Base-by-base conservation (phyloP, 2,113 vertebrate species). In the Rutilus rutilus region DNA sequence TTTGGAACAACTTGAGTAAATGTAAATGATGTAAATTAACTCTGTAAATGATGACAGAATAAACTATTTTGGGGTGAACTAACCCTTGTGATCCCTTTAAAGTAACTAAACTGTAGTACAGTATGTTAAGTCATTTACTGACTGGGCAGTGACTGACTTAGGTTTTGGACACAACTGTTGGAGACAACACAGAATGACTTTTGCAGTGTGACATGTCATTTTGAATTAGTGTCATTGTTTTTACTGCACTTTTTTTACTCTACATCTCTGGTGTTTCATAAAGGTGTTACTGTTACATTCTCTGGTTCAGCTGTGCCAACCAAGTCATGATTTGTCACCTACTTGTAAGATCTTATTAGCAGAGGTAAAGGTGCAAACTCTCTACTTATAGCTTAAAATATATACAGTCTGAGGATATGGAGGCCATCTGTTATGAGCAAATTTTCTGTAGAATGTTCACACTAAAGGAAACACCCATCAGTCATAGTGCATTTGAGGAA, bases 401-500 rank as follows among this genome's bases (percentile, higher is more conserved):
- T 57, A 78, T 78, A 5, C 42, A 47, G 71, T 12, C n/a, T 75
- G 71, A 47, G n/a, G 23, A 74, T 47, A 47, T 47, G 23, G 71
- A 8, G 23, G 19, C 19, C 30, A 78, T 78, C 52, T 78, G 10
- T 36, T 23, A 7, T 59, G 27, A 57, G 9, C 5, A 39, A 17
- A 39, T 71, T 71, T 42, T 4, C 33, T 39, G 25, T 57, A 79
- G 64, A 80, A 62, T 78, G 14, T 65, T 62, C 10, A 65, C 27
- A 30, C 57, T 84, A 23, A 11, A 87, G 25, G 10, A 75, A 54
- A 65, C 54, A 78, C n/a, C 60, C 27, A 80, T 74, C 71, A 17
- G 15, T 21, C 57, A 65, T 3, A 27, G 75, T 33, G 33, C 81
- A 67, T 84, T 47, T 83, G 33, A 74, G 78, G 88, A 91, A 85